Base-by-base conservation (phyloP, 2,888 invertebrate genomes). In the Ophion costatus region DNA sequence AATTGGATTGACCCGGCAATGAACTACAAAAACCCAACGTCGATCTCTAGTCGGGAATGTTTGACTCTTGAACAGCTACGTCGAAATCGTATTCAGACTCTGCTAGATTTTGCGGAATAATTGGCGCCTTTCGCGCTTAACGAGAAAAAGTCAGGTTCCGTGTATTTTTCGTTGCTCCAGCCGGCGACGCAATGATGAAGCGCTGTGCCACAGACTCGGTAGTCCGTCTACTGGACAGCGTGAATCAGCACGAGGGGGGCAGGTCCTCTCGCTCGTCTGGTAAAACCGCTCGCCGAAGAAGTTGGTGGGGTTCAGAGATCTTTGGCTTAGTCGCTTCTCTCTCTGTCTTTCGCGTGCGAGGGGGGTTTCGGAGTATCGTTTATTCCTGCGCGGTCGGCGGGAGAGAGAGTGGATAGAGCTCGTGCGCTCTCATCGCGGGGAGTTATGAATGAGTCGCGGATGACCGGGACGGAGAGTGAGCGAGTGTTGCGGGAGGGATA, bases 391-490 rank as follows among this genome's bases (percentile, higher is more conserved):
- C 9, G 42, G 69, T 61, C 17, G 75, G 84, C 57, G 76, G 59
- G 77, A 29, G 69, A 74, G 77, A 29, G 69, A 74, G 61, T 67
- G 83, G 84, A 83, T 80, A 78, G 74, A 76, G 80, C 82, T 80
- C 85, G 85, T 78, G 82, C 84, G 78, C 75, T 76, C 61, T 66
- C 69, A 63, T 76, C 77, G 85, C 89, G 88, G 89, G 90, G 91
- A 93, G 91, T 93, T 92, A 93, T 93, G 93, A 93, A 93, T 93
- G 92, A 93, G 92, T 90, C 87, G 87, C 79, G 84, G 83, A 83
- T 86, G 86, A 81, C 82, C 83, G 81, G 77, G 83, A 75, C 63
- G 80, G 73, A 45, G 82, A 67, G 81, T 24, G 83, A 67, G 51
- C 61, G 75, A 57, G 73, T 17, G 78, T 59, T 70, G 71, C 29